Evolutionary conservation across 2,797 vertebrate species (phyloP).

Genomic region (Mus minutoides): DNA sequence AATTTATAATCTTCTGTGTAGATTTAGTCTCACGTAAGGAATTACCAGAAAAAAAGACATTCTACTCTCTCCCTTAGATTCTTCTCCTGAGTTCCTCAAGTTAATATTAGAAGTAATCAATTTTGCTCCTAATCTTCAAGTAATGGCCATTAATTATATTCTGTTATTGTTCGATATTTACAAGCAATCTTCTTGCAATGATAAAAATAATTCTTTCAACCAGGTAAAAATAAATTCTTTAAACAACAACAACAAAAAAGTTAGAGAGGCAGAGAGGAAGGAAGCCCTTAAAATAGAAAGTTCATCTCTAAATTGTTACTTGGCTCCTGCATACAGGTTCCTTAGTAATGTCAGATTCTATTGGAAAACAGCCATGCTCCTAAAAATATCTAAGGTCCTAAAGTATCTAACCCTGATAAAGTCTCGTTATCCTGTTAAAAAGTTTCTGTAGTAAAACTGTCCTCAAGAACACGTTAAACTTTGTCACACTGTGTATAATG

Average conservation of each 20-base stretch:
- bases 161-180: background rate
- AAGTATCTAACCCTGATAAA: background rate
- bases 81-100: background rate
- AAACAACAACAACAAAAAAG: background rate
- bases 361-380: slow-evolving; percentile 3
- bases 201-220: slow-evolving; percentile 4
- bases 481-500: background rate
- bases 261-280: background rate
- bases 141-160: background rate
- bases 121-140: background rate
- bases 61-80: background rate
- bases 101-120: background rate
- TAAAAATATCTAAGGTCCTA: background rate
- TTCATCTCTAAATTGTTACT: slow-evolving; percentile 9
- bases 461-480: background rate
- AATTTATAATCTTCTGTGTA: background rate
- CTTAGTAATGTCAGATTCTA: background rate
- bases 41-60: background rate
- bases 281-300: slow-evolving; percentile 29
- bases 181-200: background rate
- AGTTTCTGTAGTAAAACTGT: background rate
- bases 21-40: slow-evolving; percentile 14
- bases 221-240: slow-evolving; percentile 1
- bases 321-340: background rate
- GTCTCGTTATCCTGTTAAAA: background rate